A percentile compares a stretch with the other conserved stretches of the same genome.
These are phyloP conservation scores for Marronus borbonicus DNA, from an alignment of 2,888 invertebrate species.

Conservation along the genomic window DNA sequence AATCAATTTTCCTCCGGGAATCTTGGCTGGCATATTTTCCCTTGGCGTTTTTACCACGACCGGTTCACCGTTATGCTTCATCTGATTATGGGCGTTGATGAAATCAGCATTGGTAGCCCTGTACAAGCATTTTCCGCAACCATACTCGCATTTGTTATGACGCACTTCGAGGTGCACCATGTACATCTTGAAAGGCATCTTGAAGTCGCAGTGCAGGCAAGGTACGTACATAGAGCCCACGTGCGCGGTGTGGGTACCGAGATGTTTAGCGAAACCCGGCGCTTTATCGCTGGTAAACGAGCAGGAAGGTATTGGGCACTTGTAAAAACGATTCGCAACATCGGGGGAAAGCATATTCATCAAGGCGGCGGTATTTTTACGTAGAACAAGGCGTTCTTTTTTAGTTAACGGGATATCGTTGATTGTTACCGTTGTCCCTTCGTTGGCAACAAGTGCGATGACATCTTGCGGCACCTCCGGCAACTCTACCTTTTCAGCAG, in stretches of 20 bases:
- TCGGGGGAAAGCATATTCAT: conserved; percentile 66
- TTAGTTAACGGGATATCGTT: conserved; percentile 48
- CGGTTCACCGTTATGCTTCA: conserved; percentile 63
- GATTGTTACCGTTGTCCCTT: not conserved
- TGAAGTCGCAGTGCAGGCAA: conserved; percentile 71
- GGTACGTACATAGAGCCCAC: conserved; percentile 65
- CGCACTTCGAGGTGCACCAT: conserved; percentile 74
- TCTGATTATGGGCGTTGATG: conserved; percentile 75
- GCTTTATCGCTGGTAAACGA: conserved; percentile 68
- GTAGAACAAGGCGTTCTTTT: conserved; percentile 31
- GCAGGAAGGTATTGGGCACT: conserved; percentile 73
- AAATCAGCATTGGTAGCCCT: conserved; percentile 75
- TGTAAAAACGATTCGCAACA: conserved; percentile 71
- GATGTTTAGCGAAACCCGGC: conserved; percentile 68
- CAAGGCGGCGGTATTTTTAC: conserved; percentile 60
- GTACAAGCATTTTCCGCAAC: conserved; percentile 81
- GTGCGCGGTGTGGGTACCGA: conserved; percentile 60
- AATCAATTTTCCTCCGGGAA: conserved; percentile 13
- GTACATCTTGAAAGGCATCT: conserved; percentile 68
- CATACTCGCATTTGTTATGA: conserved; percentile 76
- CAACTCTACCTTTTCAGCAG: not conserved
- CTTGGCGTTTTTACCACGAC: conserved; percentile 57
- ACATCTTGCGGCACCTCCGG: not conserved
- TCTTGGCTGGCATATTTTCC: conserved; percentile 60
- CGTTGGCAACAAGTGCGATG: not conserved